A percentile compares a stretch with the other conserved stretches of the same genome.
phyloP scores from a whole-genome alignment of 2,888 invertebrate genomes.

The Oithona nana region DNA sequence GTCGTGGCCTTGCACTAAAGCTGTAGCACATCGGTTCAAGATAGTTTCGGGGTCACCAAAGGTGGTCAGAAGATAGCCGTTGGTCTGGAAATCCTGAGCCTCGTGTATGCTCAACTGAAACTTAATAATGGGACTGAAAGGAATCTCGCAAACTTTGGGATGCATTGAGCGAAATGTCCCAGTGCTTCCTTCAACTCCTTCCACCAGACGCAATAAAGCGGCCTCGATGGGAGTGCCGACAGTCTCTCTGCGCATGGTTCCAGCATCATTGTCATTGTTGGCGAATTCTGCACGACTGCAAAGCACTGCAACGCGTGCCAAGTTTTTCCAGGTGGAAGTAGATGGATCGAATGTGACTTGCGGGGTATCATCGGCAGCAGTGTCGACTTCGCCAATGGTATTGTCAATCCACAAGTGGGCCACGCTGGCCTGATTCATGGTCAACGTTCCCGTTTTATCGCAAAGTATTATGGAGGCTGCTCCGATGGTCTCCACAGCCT shows the following conservation, averaged over 20 bases:
- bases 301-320: slow-evolving; percentile 16
- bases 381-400: slow-evolving; percentile 17
- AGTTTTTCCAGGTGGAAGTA: slow-evolving; percentile 15
- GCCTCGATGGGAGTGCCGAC: slow-evolving; percentile 11
- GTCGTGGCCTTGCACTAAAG: neutral
- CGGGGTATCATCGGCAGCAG: slow-evolving; percentile 18
- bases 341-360: slow-evolving; percentile 12
- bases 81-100: slow-evolving; percentile 4
- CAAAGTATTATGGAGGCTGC: slow-evolving; percentile 19
- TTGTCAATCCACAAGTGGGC: slow-evolving; percentile 17
- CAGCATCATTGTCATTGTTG: neutral
- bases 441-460: slow-evolving; percentile 21
- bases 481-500: slow-evolving; percentile 14
- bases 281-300: slow-evolving; percentile 18
- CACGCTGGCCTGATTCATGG: slow-evolving; percentile 7
- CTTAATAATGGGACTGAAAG: slow-evolving; percentile 13
- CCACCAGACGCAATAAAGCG: slow-evolving; percentile 7
- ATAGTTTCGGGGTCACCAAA: slow-evolving; percentile 13
- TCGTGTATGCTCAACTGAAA: slow-evolving; percentile 15
- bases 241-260: neutral
- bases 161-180: slow-evolving; percentile 7
- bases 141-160: slow-evolving; percentile 11
- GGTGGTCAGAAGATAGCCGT: slow-evolving; percentile 6
- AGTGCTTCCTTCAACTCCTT: slow-evolving; percentile 7
- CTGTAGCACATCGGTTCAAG: slow-evolving; percentile 5